phyloP scores from a whole-genome alignment of 2,888 invertebrate species.

The Sylvicola cinctus region DNA sequence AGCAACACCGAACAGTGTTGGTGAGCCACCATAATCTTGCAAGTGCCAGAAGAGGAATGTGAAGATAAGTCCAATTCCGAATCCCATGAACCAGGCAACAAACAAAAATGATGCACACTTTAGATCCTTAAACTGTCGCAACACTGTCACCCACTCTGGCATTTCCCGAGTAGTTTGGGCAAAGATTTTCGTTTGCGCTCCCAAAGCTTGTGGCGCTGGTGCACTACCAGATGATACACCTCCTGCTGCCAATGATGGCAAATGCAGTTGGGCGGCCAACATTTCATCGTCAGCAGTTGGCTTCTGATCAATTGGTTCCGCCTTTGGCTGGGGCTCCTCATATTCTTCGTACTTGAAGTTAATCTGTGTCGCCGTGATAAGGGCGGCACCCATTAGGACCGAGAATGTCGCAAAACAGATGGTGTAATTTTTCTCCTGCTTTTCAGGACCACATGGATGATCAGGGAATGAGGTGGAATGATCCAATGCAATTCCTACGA shows the following conservation, averaged over 20 bases:
- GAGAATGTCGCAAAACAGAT: constrained; percentile 97
- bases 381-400: constrained; percentile 86
- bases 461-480: constrained; percentile 90
- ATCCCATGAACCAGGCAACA: constrained; percentile 98
- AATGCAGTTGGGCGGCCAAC: constrained; percentile 59
- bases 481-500: constrained; percentile 85
- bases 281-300: constrained; percentile 51
- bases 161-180: constrained; percentile 78
- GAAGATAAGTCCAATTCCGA: constrained; percentile 95
- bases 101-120: constrained; percentile 85
- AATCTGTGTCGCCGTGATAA: constrained; percentile 71
- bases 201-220: constrained; percentile 22
- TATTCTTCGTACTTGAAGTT: constrained; percentile 37
- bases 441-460: constrained; percentile 76
- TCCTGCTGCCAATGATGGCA: constrained; percentile 47
- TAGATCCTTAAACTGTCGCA: constrained; percentile 72
- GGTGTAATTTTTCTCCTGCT: constrained; percentile 91
- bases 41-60: constrained; percentile 99
- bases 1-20: constrained; percentile 92
- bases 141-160: constrained; percentile 84
- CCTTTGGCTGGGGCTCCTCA: constrained; percentile 24
- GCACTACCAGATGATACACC: constrained; percentile 14
- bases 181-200: constrained; percentile 61
- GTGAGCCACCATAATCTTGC: constrained; percentile 87
- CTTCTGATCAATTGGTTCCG: constrained; percentile 22